These are phyloP conservation scores for Anarrhichthys ocellatus DNA, from an alignment of 2,113 vertebrate genomes.

Conservation along the genomic window DNA sequence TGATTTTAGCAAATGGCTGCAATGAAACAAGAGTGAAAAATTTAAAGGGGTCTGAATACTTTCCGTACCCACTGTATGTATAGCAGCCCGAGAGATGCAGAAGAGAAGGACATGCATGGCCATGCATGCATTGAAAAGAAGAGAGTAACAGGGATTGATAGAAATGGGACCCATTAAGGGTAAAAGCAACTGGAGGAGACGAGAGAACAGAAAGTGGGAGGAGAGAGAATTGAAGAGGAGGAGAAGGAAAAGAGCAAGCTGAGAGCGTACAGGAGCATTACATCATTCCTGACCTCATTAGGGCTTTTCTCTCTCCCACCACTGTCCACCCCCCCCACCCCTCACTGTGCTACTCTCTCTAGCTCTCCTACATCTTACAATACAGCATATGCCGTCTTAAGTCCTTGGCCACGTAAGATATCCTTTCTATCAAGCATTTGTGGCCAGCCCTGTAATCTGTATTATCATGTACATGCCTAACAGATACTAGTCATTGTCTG, in stretches of 20 bases:
- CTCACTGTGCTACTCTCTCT: constrained; percentile 52
- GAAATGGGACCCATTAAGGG: constrained; percentile 73
- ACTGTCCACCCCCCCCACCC: constrained; percentile 31
- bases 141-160: constrained; percentile 63
- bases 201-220: constrained; percentile 73
- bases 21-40: too few relatives aligned
- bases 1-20: too few relatives aligned
- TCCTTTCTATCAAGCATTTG: constrained; percentile 5
- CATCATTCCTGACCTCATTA: constrained; percentile 86
- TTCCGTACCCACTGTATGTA: too few relatives aligned
- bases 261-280: constrained; percentile 78
- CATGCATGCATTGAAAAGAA: constrained; percentile 37
- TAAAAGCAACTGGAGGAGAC: constrained; percentile 69
- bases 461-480: constrained; percentile 7
- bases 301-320: constrained; percentile 74
- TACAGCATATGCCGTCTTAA: constrained; percentile 12
- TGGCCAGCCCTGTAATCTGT: neutral
- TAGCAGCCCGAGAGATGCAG: constrained; percentile 3
- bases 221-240: constrained; percentile 69
- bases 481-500: constrained; percentile 20
- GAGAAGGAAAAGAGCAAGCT: constrained; percentile 73
- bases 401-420: constrained; percentile 20
- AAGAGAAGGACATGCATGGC: constrained; percentile 24
- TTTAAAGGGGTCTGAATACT: too few relatives aligned
- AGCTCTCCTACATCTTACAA: constrained; percentile 44